A percentile compares a stretch with the other conserved stretches of the same genome.
Conservation (phyloP, 2,888 invertebrate species). For the Tipula helvola region DNA sequence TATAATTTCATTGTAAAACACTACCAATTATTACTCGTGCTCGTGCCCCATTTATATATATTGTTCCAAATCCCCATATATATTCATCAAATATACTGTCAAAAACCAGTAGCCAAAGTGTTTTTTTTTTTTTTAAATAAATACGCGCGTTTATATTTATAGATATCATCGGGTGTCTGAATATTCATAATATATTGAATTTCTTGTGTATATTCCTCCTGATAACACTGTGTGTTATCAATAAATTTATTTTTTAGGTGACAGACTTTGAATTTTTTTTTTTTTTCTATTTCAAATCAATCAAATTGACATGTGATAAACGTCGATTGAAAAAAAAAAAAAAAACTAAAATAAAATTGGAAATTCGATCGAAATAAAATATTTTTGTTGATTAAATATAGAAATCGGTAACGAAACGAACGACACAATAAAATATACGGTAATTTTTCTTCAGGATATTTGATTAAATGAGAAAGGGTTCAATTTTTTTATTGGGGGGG, state of each 20-base stretch:
- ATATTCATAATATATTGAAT: neutral
- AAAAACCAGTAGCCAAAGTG: slow-evolving; percentile 4
- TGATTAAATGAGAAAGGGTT: neutral
- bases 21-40: neutral
- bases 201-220: neutral
- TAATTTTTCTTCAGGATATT: neutral
- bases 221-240: neutral
- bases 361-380: neutral
- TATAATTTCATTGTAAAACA: neutral
- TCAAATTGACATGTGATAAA: slow-evolving; percentile 4
- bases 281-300: neutral
- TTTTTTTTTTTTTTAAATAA: neutral
- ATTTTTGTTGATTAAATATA: neutral
- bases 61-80: neutral
- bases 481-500: neutral
- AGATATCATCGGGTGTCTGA: neutral
- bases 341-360: neutral
- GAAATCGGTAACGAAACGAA: neutral
- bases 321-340: neutral
- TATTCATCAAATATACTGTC: neutral
- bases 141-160: neutral
- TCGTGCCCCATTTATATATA: neutral
- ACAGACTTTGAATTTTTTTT: neutral
- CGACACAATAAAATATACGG: neutral
- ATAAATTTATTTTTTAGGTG: neutral